These are phyloP conservation scores for Lithosia quadra DNA, from an alignment of 2,888 invertebrate species.

Conservation along the genomic window DNA sequence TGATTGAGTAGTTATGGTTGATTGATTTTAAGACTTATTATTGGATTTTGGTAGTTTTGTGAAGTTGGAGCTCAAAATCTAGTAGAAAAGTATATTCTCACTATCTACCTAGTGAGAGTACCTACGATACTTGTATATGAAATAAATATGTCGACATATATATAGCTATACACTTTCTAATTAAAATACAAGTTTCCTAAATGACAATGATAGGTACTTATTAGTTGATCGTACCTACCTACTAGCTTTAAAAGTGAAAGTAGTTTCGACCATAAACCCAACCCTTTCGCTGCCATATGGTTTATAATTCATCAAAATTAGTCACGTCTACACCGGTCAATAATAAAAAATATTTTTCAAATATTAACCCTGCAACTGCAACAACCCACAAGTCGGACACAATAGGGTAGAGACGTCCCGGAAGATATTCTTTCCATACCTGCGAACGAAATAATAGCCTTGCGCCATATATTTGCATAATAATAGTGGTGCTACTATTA, in stretches of 20 bases:
- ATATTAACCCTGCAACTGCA: slow-evolving; percentile 68
- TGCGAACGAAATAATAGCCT: slow-evolving; percentile 79
- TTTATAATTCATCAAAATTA: slow-evolving; percentile 78
- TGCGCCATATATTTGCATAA: slow-evolving; percentile 79
- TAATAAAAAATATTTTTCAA: slow-evolving; percentile 58
- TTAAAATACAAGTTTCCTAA: neutral
- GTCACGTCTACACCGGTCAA: slow-evolving; percentile 72
- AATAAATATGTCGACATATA: too few relatives aligned
- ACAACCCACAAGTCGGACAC: slow-evolving; percentile 67
- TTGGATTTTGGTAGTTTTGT: too few relatives aligned
- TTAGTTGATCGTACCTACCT: neutral
- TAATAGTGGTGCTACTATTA: slow-evolving; percentile 80
- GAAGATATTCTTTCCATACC: slow-evolving; percentile 73
- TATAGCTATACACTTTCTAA: neutral
- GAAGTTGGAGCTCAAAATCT: too few relatives aligned
- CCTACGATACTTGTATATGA: neutral
- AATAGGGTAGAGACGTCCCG: slow-evolving; percentile 69
- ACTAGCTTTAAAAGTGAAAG: slow-evolving; percentile 28
- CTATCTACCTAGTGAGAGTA: neutral
- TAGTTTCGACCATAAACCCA: slow-evolving; percentile 21
- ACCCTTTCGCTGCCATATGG: slow-evolving; percentile 66
- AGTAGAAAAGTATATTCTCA: neutral
- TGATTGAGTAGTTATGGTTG: neutral
- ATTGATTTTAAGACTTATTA: neutral
- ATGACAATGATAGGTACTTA: neutral